phyloP scores from a whole-genome alignment of 1,140 invertebrate genomes.

The Cotesia glomerata region DNA sequence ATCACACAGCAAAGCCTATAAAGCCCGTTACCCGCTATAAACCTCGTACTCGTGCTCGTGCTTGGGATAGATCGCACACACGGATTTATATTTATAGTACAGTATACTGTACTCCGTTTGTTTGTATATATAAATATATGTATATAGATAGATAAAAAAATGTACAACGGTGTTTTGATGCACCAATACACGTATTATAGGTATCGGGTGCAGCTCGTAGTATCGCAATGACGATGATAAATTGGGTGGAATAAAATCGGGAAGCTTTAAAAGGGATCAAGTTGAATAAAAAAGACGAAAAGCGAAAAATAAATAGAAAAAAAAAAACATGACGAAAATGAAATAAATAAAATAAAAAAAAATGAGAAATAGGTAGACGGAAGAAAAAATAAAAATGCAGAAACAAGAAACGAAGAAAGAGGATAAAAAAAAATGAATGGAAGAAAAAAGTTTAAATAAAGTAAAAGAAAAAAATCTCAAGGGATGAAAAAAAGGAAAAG shows the following conservation, averaged over 20 bases:
- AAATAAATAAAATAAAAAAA: not conserved
- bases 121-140: not conserved
- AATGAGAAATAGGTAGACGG: not conserved
- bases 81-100: not conserved
- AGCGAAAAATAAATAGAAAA: not conserved
- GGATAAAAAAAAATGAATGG: not conserved
- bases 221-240: conserved; percentile 21
- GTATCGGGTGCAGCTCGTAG: not conserved
- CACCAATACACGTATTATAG: too few relatives aligned
- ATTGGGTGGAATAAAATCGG: conserved; percentile 18
- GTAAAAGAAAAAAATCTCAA: not conserved
- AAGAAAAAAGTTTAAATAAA: not conserved
- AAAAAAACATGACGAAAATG: too few relatives aligned
- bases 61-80: not conserved
- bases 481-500: not conserved
- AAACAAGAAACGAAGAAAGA: not conserved
- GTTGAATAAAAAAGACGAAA: not conserved
- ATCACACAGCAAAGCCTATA: not conserved
- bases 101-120: not conserved
- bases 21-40: not conserved
- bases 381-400: not conserved
- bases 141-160: too few relatives aligned
- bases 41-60: too few relatives aligned
- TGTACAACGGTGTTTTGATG: too few relatives aligned
- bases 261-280: conserved; percentile 8